Evolutionary conservation across 2,888 invertebrate genomes (phyloP).

Genomic region (Strigamia transsilvanica): DNA sequence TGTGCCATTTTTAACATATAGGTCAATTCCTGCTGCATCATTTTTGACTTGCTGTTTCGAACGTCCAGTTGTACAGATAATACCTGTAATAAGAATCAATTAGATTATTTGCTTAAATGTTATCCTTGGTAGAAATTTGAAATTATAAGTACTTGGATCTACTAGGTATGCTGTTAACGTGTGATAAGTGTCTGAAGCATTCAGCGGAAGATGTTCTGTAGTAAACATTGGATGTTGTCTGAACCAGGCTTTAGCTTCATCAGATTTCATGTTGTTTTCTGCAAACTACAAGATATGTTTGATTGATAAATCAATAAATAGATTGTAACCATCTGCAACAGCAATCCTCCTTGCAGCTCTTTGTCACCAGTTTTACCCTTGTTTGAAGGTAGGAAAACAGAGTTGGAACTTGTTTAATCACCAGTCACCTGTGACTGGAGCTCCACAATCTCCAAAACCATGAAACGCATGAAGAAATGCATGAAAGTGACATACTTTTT

Average conservation of each 20-base stretch:
- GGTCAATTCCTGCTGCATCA: conserved; percentile 61
- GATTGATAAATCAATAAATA: too few species aligned
- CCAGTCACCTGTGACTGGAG: too few species aligned
- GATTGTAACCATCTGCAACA: too few species aligned
- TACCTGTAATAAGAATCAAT: conserved; percentile 58
- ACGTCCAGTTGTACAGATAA: conserved; percentile 60
- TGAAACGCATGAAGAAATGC: too few species aligned
- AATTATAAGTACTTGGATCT: conserved; percentile 56
- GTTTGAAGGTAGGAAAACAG: too few species aligned
- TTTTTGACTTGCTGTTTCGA: conserved; percentile 57
- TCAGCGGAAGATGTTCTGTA: not conserved
- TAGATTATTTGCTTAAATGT: not conserved
- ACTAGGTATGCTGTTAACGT: conserved; percentile 59
- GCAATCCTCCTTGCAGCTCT: too few species aligned
- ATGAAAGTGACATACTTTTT: too few species aligned
- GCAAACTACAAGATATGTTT: conserved; percentile 11
- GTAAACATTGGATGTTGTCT: not conserved
- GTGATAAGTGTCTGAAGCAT: conserved; percentile 50
- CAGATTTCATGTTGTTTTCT: not conserved
- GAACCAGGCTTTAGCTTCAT: conserved; percentile 5
- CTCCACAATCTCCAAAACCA: too few species aligned
- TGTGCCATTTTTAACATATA: too few species aligned
- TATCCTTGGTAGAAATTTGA: not conserved
- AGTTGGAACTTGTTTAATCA: too few species aligned
- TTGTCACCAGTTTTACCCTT: too few species aligned